A percentile compares a stretch with the other conserved stretches of the same genome.
These are phyloP conservation scores for Meghimatium bilineatum DNA, from an alignment of 2,888 invertebrate genomes.

Conservation along the genomic window DNA sequence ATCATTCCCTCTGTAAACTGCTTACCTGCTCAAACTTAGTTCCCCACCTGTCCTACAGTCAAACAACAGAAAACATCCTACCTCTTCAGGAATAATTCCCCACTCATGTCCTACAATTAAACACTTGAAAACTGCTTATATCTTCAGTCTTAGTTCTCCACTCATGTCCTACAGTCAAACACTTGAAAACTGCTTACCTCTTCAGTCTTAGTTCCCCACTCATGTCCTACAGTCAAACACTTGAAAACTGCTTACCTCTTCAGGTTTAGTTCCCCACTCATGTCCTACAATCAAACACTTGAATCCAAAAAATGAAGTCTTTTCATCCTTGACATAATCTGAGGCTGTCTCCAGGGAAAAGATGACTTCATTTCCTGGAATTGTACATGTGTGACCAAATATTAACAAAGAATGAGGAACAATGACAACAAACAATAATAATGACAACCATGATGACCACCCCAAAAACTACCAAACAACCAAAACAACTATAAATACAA, in stretches of 20 bases:
- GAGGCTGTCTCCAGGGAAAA: conserved; percentile 97
- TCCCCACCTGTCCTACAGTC: conserved; percentile 84
- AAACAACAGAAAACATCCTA: conserved; percentile 89
- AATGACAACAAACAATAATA: no score
- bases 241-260: conserved; percentile 63
- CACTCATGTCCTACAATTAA: conserved; percentile 85
- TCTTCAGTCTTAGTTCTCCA: conserved; percentile 77
- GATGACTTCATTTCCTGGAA: conserved; percentile 90
- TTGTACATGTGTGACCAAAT: no score
- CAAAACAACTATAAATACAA: no score
- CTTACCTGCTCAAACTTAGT: conserved; percentile 76
- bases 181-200: conserved; percentile 81
- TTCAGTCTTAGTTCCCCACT: conserved; percentile 77
- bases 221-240: conserved; percentile 88
- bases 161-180: conserved; percentile 88
- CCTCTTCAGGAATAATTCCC: conserved; percentile 76
- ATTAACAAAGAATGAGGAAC: no score
- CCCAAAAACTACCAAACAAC: no score
- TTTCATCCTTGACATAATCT: conserved; percentile 93
- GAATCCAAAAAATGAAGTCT: conserved; percentile 88
- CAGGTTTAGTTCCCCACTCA: conserved; percentile 78
- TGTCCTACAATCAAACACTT: conserved; percentile 89
- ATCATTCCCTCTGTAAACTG: no score
- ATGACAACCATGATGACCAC: no score
- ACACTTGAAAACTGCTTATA: conserved; percentile 83